Evolutionary conservation across 2,888 invertebrate genomes (phyloP).

Genomic region (Drosophila demipolita): DNA sequence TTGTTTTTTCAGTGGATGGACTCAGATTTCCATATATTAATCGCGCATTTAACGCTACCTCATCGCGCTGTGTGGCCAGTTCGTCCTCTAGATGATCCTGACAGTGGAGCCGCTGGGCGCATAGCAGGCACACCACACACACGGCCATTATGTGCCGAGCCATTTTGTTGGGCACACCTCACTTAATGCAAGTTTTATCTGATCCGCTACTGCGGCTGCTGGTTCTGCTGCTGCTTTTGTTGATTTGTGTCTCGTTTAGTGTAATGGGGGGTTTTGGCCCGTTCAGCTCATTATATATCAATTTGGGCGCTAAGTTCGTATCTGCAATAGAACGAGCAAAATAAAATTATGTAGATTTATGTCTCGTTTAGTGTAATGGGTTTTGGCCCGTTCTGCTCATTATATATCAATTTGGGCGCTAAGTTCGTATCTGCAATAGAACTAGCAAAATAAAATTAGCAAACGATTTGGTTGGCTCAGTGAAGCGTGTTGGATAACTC

Average conservation of each 20-base stretch:
- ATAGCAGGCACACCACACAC: slow-evolving; percentile 93
- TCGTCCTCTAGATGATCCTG: slow-evolving; percentile 88
- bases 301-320: slow-evolving; percentile 43
- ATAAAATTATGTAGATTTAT: slow-evolving; percentile 34
- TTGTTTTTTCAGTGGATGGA: slow-evolving; percentile 69
- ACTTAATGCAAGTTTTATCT: neutral
- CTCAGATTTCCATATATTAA: slow-evolving; percentile 62
- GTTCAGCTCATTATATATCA: slow-evolving; percentile 62
- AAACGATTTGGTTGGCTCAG: slow-evolving; percentile 36
- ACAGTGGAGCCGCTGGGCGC: slow-evolving; percentile 91
- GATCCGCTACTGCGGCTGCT: slow-evolving; percentile 1
- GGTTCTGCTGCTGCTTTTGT: slow-evolving; percentile 6
- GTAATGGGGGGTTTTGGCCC: slow-evolving; percentile 3
- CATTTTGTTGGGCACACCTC: slow-evolving; percentile 77
- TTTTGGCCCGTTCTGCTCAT: slow-evolving; percentile 46
- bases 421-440: slow-evolving; percentile 55
- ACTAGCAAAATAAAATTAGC: slow-evolving; percentile 41
- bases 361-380: slow-evolving; percentile 14
- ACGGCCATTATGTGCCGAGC: slow-evolving; percentile 90
- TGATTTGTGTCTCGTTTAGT: slow-evolving; percentile 10
- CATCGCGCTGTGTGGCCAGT: slow-evolving; percentile 50
- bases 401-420: slow-evolving; percentile 56
- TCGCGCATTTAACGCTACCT: slow-evolving; percentile 70
- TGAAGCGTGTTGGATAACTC: slow-evolving; percentile 33
- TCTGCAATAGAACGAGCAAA: slow-evolving; percentile 52